A percentile compares a stretch with the other conserved stretches of the same genome.
Evolutionary conservation across 2,113 vertebrate genomes (phyloP).

Genomic region (Lophius piscatorius): DNA sequence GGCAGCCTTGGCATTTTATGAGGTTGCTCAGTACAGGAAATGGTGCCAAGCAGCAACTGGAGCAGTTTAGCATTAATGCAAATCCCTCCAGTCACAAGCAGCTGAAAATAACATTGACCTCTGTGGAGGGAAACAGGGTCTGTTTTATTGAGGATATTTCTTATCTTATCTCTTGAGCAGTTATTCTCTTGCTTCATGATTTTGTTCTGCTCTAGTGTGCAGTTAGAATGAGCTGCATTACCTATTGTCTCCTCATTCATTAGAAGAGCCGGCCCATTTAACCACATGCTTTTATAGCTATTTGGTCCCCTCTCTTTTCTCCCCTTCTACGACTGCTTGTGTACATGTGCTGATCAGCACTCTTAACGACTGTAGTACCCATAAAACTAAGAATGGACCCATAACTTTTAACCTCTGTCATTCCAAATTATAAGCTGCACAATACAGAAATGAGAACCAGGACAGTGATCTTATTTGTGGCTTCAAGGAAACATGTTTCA

Average conservation of each 20-base stretch:
- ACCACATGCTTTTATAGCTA: constrained; percentile 12
- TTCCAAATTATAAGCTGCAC: constrained; percentile 13
- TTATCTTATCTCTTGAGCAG: constrained; percentile 1
- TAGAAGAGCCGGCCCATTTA: constrained; percentile 36
- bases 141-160: constrained; percentile 25
- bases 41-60: constrained; percentile 54
- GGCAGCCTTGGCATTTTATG: constrained; percentile 51
- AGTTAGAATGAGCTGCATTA: constrained; percentile 28
- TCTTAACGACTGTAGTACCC: constrained; percentile 19
- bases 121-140: constrained; percentile 12
- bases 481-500: constrained; percentile 1
- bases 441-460: constrained; percentile 18
- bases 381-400: constrained; percentile 9
- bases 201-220: constrained; percentile 11
- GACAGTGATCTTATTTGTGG: constrained; percentile 7
- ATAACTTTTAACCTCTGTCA: constrained; percentile 32
- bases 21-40: constrained; percentile 18
- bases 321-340: constrained; percentile 29
- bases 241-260: constrained; percentile 25
- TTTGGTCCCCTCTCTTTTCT: constrained; percentile 16
- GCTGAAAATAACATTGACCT: constrained; percentile 73
- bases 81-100: constrained; percentile 62
- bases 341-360: constrained; percentile 34
- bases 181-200: constrained; percentile 15
- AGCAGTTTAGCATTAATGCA: constrained; percentile 63